Base-by-base conservation (phyloP, 92 coral and sea anemone genomes). In the Bergia puertoricense region DNA sequence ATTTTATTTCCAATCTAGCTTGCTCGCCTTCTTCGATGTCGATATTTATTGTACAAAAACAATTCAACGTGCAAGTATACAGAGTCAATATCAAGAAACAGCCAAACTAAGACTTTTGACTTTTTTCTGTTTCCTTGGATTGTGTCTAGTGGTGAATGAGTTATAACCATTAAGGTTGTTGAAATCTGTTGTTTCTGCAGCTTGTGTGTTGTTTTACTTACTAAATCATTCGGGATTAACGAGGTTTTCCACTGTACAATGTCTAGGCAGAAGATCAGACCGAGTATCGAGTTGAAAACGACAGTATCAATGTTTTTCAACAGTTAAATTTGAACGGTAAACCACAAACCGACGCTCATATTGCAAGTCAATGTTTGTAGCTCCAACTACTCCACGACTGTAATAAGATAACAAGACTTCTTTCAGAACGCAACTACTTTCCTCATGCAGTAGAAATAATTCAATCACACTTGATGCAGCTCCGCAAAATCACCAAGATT, bases 181-280 rank as follows among this genome's bases (percentile, higher is more conserved):
- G 30, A 7, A 62, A 62, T 23, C 69, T 62, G n/a, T 43, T 9
- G 54, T 50, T 66, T 77, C 13, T 11, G 73, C 80, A 13, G 15
- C 45, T 38, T 59, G 71, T 57, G 18, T 8, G 37, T 48, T 22
- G 7, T 79, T 23, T 20, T 8, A 6, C 37, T 82, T 36, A 16
- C 39, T 18, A 82, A 82, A 73, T 82, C 36, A 46, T 13, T 1
- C 59, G 14, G 59, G 57, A 2, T 51, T 51, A 51, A 51, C 57
- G 7, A 51, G 57, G 59, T 18, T 54, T 54, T 54, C 30, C 57
- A 68, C 23, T 0, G 88, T 36, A 23, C 71, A 72, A 72, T 4
- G 71, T 86, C 18, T 37, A 75, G 59, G 48, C 42, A 86, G 67
- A 79, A 79, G 82, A 79, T 22, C 42, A 48, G 37, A 30, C 22